Percentiles rank a stretch among this genome's conserved stretches.
These are phyloP conservation scores for Ruditapes philippinarum DNA, from an alignment of 1,140 invertebrate genomes.

Conservation along the genomic window DNA sequence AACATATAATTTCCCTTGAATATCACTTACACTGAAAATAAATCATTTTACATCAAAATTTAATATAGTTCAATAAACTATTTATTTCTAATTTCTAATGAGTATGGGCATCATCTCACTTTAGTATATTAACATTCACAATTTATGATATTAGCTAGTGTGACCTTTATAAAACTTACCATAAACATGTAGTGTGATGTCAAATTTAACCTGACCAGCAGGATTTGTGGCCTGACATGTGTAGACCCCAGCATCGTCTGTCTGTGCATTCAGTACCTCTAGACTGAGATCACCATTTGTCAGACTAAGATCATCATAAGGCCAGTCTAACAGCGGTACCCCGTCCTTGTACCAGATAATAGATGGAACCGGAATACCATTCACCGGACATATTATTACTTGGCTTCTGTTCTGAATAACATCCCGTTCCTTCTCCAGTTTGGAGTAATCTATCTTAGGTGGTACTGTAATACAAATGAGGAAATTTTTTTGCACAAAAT, in stretches of 20 bases:
- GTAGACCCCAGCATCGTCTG: constrained; percentile 86
- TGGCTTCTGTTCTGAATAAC: constrained; percentile 82
- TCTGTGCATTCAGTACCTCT: constrained; percentile 85
- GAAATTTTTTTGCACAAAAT: too few relatives aligned
- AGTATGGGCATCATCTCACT: too few relatives aligned
- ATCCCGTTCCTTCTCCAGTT: constrained; percentile 71
- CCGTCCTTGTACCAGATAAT: constrained; percentile 86
- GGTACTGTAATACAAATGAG: constrained; percentile 85
- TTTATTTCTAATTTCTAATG: too few relatives aligned
- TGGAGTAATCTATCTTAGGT: constrained; percentile 81
- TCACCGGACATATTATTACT: constrained; percentile 86
- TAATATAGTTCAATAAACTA: too few relatives aligned
- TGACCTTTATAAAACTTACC: constrained; percentile 73
- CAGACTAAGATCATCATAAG: constrained; percentile 76
- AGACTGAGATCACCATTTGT: constrained; percentile 78
- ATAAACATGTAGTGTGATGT: constrained; percentile 84
- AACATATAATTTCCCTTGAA: too few relatives aligned
- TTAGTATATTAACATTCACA: too few relatives aligned
- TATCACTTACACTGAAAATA: too few relatives aligned
- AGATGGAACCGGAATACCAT: constrained; percentile 87
- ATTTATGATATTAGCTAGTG: too few relatives aligned
- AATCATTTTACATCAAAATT: too few relatives aligned
- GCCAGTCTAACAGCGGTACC: constrained; percentile 82
- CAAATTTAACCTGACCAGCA: constrained; percentile 85
- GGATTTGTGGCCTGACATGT: constrained; percentile 88